These are phyloP conservation scores for Campaea margaritaria DNA, from an alignment of 2,888 invertebrate genomes.

Conservation along the genomic window DNA sequence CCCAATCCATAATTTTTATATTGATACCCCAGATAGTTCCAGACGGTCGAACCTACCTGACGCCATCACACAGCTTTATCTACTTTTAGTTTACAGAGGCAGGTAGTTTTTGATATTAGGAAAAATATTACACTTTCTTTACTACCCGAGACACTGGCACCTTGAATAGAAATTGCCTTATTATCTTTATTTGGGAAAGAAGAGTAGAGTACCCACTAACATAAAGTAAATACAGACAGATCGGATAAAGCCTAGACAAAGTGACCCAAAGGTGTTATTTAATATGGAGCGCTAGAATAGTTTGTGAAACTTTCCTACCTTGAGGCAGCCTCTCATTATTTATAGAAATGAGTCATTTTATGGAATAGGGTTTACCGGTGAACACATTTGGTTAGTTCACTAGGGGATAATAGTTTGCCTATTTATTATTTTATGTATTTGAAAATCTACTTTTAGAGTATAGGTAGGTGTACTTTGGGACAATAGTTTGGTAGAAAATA, in stretches of 20 bases:
- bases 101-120: slow-evolving; percentile 17
- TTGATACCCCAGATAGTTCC: too few relatives aligned
- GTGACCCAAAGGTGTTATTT: slow-evolving; percentile 66
- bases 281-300: slow-evolving; percentile 53
- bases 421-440: too few relatives aligned
- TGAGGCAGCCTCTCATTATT: slow-evolving; percentile 8
- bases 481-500: too few relatives aligned
- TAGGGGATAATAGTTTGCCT: too few relatives aligned
- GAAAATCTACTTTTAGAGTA: too few relatives aligned
- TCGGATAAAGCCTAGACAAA: slow-evolving; percentile 52
- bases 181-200: slow-evolving; percentile 33
- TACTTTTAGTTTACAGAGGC: slow-evolving; percentile 2
- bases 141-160: slow-evolving; percentile 25
- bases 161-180: slow-evolving; percentile 42
- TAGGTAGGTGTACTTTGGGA: too few relatives aligned
- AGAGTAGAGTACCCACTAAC: slow-evolving; percentile 43
- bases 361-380: background rate
- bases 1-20: too few relatives aligned
- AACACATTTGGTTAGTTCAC: too few relatives aligned
- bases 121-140: slow-evolving; percentile 26
- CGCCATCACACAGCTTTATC: background rate
- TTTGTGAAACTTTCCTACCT: slow-evolving; percentile 50
- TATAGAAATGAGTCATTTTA: slow-evolving; percentile 2
- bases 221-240: slow-evolving; percentile 56
- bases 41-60: background rate